Base-by-base conservation (phyloP, 2,888 invertebrate genomes). In the Neuroscelio doddi region DNA sequence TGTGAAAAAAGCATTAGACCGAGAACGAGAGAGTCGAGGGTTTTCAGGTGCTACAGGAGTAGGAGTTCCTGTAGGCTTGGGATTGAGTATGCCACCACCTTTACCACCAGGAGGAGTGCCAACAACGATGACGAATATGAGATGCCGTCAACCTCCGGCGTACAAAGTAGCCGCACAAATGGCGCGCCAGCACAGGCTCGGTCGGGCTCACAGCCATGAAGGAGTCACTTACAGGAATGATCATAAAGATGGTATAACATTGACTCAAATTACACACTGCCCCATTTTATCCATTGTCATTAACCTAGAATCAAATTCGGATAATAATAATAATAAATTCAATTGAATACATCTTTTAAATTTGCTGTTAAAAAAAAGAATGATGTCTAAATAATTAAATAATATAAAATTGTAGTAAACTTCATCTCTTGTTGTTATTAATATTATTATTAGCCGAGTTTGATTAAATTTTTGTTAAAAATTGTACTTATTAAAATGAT, bases 151-250 rank as follows among this genome's bases (percentile, higher is more conserved):
- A 78, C 93, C 92, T 53, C 93, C 93, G 32, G 91, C 93, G 49
- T 95, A 95, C 87, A 92, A 91, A 80, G 90, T 94, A 71, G 94
- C 94, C 46, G 93, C 94, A 51, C 94, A 94, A 82, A 92, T 94
- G 89, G 93, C 94, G 74, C 90, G 94, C 64, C 88, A 92, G 74
- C 93, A 93, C 85, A 89, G 93, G 73, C 88, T 94, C 70, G 93
- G 93, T 73, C 89, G 94, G 74, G 93, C 94, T 45, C 93, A 94
- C 87, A 93, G 93, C 70, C 93, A 94, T 85, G 94, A 94, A 85
- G 94, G 94, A 74, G 93, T 94, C 70, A 92, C 93, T 64, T 89
- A 91, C 74, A 89, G 90, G 73, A 91, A 90, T 83, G 91, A 91
- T 81, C 92, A 90, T 84, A 91, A 91, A 75, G 85, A 85, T 80